Evolutionary conservation across 2,113 vertebrate species (phyloP), one percentile per base, ranked within the genome.

Genomic region (Reinhardtius hippoglossoides): DNA sequence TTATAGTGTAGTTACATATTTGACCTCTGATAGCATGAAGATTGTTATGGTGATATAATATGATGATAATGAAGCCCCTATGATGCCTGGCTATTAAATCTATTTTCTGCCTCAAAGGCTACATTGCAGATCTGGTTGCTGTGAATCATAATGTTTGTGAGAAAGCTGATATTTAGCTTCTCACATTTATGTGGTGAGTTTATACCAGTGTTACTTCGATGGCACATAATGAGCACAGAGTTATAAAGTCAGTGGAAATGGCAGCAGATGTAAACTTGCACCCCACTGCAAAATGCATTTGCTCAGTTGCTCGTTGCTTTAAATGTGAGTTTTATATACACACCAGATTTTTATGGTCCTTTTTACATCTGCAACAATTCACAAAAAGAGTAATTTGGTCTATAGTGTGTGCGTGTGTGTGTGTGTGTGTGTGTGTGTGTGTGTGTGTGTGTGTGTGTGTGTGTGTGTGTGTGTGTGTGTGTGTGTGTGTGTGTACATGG

Each of bases 41-140:
- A 50, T 57, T 61, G 57, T 76, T 72, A 46, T 62, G 76, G 56
- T 78, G 59, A 76, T 59, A 26, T 72, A 70, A 58, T 81, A 20
- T 58, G 24, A 76, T 37, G 23, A 54, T 21, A 20, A 26, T 58
- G 16, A 46, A 67, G 35, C n/a, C 37, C 21, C 55, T 10, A 23
- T 52, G 14, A 50, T 27, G 58, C 40, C 37, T 44, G 64, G 63
- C 9, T n/a, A 62, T 68, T 80, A 8, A 24, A 63, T 81, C 35
- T 80, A 27, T 71, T 67, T 37, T 66, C 24, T 44, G 5, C 23
- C 27, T 77, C 62, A 48, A 23, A 74, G 24, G 9, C 57, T 68
- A 3, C 26, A 26, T 75, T 56, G 26, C 24, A 65, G 13, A 0
- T 57, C 24, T 23, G 10, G 5, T n/a, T 35, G 10, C 10, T 46